Base-by-base conservation (phyloP, 35 echinoderm and acorn worm genomes). In the Apostichopus japonicus region DNA sequence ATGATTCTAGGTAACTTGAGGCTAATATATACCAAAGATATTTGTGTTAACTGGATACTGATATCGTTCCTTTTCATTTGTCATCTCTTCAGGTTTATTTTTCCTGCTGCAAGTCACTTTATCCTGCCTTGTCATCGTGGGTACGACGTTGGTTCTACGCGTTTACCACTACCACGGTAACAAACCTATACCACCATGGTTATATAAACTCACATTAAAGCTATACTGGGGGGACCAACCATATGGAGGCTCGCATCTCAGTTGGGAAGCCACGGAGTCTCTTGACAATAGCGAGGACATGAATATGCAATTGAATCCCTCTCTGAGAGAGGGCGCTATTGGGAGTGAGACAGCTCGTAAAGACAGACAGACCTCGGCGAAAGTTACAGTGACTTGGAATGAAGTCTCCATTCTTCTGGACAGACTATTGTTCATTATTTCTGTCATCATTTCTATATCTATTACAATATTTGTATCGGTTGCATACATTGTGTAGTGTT, bases 81-180 rank as follows among this genome's bases (percentile, higher is more conserved):
- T 44, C 44, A 4, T 14, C 56, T 72, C 25, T 53, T 23, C 86
- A 88, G 86, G 86, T 89, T 14, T 72, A 33, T 89, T 89, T 75
- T 89, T 89, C 86, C 67, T 89, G 2, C 86, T 89, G 9, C 86
- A 89, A 27, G 72, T 89, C 44, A 75, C 51, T 10, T 72, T 75
- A 63, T 89, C 61, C 27, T 89, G 86, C 72, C 62, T 89, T 22
- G 52, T 89, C 9, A 89, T 89, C 33, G 23, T 75, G 1, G 86
- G 67, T 23, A 89, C 86, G 6, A 75, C 67, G 16, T 72, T 89
- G 9, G 67, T 89, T 33, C 52, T 89, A 56, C 13, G 86, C 4
- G 61, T 89, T 9, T 89, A 72, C 17, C 86, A 89, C 81, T 58
- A 84, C 54, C 53, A 57, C 10, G 81, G 5, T 19, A 57, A 84